Percentiles rank a stretch among this genome's conserved stretches.
Evolutionary conservation across 2,113 vertebrate species (phyloP).

Genomic region (Penelope pileata): DNA sequence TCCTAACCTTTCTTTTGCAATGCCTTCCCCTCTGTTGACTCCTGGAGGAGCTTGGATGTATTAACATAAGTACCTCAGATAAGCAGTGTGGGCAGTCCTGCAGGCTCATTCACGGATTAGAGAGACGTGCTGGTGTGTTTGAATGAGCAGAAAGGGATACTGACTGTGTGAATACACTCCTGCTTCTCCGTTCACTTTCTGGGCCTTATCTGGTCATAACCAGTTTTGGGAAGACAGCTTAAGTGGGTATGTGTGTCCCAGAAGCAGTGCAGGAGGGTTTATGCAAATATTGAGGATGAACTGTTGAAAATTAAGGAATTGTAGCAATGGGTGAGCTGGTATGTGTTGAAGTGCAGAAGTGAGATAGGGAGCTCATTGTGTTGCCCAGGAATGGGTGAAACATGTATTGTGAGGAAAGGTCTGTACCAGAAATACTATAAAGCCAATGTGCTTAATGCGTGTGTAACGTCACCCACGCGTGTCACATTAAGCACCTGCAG

Average conservation of each 20-base stretch:
- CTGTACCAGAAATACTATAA: neutral
- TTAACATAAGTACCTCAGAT: neutral
- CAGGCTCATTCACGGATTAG: neutral
- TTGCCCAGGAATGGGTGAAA: neutral
- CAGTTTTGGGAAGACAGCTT: neutral
- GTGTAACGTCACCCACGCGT: neutral
- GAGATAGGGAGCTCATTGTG: neutral
- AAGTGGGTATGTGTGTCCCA: neutral
- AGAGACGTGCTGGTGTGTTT: rapidly evolving
- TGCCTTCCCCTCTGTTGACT: neutral
- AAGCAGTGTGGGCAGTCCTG: neutral
- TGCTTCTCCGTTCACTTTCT: neutral
- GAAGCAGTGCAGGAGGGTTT: neutral
- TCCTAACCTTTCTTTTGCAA: neutral
- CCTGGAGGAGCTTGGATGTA: neutral
- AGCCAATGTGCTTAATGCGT: neutral
- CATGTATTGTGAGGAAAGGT: neutral
- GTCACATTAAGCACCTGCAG: constrained; percentile 26
- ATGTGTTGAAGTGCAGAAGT: neutral
- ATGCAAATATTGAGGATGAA: neutral
- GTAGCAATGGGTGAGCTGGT: neutral
- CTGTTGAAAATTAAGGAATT: neutral
- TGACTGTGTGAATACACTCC: neutral
- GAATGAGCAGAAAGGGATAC: neutral
- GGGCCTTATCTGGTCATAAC: neutral